Base-by-base conservation (phyloP, 2,797 vertebrate species). In the Jordanella pulchra region DNA sequence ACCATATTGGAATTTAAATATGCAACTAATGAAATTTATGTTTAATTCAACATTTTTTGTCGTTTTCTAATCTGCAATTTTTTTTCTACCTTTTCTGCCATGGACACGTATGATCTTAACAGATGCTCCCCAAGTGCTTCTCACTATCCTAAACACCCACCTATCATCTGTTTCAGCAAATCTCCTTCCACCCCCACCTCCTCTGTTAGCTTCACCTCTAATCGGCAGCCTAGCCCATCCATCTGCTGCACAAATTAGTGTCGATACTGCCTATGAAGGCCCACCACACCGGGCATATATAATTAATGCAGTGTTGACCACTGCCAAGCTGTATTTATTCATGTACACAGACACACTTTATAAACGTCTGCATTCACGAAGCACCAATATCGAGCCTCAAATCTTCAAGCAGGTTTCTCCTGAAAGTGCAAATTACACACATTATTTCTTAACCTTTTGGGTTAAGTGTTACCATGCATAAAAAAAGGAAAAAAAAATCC, bases 141-240 rank as follows among this genome's bases (percentile, higher is more conserved):
- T 86, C 76, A 50, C 89, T 78, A 75, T 88, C 87, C 82, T 77
- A 82, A 72, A 89, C 92, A 84, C 91, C 92, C 89, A 91, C 91
- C 82, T 75, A 82, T 90, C 91, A 89, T 91, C 90, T 93, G 90
- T 88, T 90, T 75, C 84, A 68, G 69, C 87, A 79, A 39, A 12
- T 78, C 81, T 90, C 78, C 81, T 76, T 81, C 81, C 89, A 83
- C 89, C 89, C 80, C 89, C 87, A 76, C 75, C 84, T 87, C 87
- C 90, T 89, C 87, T 76, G 84, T 84, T 80, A 56, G 79, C 81
- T 76, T 92, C 89, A 92, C 89, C 91, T 87, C 87, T 85, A 83
- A 85, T 90, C 89, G 82, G 75, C 75, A 63, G 77, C 80, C 82
- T 72, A 77, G 65, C 76, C 82, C 79, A 13, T 88, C 92, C 91